Evolutionary conservation across 2,113 vertebrate genomes (phyloP).

Genomic region (Tachysurus vachellii): DNA sequence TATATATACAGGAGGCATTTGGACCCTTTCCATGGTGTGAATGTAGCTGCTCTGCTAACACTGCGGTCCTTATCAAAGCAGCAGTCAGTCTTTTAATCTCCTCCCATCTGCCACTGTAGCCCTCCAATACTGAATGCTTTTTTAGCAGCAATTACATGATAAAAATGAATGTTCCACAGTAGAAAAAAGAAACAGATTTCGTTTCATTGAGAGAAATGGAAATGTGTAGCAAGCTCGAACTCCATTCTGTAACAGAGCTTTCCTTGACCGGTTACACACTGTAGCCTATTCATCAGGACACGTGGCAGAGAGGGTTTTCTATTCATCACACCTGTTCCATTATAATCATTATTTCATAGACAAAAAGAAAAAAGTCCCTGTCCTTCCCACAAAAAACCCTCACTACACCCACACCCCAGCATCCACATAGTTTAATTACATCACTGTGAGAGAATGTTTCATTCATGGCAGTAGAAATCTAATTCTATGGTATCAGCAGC

Average conservation of each 20-base stretch:
- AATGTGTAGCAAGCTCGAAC: slow-evolving; percentile 48
- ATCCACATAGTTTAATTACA: slow-evolving; percentile 28
- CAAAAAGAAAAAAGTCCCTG: slow-evolving; percentile 4
- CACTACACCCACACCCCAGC: background rate
- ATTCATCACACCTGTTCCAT: slow-evolving; percentile 32
- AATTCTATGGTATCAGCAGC: slow-evolving; percentile 35
- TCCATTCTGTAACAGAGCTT: slow-evolving; percentile 34
- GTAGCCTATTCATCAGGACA: slow-evolving; percentile 22
- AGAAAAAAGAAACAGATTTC: slow-evolving; percentile 44
- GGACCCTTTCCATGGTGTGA: slow-evolving; percentile 10
- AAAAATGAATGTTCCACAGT: slow-evolving; percentile 52
- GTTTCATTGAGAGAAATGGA: slow-evolving; percentile 38
- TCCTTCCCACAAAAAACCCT: background rate
- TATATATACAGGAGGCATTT: slow-evolving; percentile 17
- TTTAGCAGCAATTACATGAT: slow-evolving; percentile 74
- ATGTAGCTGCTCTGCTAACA: slow-evolving; percentile 23
- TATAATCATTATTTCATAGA: slow-evolving; percentile 14
- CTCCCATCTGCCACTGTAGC: slow-evolving; percentile 47
- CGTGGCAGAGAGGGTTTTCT: slow-evolving; percentile 8
- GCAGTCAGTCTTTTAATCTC: slow-evolving; percentile 38
- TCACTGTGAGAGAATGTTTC: slow-evolving; percentile 28
- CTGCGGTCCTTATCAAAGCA: slow-evolving; percentile 36
- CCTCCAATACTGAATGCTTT: slow-evolving; percentile 66
- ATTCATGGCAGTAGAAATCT: slow-evolving; percentile 30
- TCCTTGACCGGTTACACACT: slow-evolving; percentile 10